Evolutionary conservation across 2,888 invertebrate species (phyloP), one percentile per base, ranked within the genome.

Genomic region (Lasioglossum calceatum): DNA sequence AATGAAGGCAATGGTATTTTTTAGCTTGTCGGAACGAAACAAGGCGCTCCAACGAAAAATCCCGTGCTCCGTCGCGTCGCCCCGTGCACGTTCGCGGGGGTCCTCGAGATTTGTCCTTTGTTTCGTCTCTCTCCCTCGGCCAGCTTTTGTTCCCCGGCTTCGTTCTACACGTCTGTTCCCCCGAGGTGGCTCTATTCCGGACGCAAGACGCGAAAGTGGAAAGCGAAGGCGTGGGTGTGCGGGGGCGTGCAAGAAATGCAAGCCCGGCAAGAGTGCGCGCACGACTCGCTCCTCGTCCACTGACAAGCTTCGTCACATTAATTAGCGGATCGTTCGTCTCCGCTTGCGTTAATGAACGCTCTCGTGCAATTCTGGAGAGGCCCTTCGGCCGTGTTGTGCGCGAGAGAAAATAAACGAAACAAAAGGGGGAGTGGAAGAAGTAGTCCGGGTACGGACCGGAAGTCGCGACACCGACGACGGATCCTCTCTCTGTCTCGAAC

Each of bases 301-400:
- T 86, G 91, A 87, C 86, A 87, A 89, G 91, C 85, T 87, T 91
- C 87, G 90, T 89, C 86, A 89, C 90, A 91, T 93, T 92, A 92
- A 92, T 93, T 92, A 92, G 87, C 85, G 89, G 79, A 89, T 89
- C 89, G 88, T 86, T 88, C 88, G 86, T 88, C 82, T 87, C 87
- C 81, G 87, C 82, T 74, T 85, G 83, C 85, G 88, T 88, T 91
- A 91, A 91, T 90, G 90, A 91, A 91, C 90, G 85, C 83, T 85
- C 86, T 91, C 86, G 84, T 88, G 82, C 82, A 84, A 87, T 87
- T 88, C 84, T 81, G 58, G 73, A 84, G 82, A 72, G 83, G 54
- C 42, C 71, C 78, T 80, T 81, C 73, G 89, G 39, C 76, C 84
- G 76, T 79, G 88, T 83, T 87, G 84, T 27, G 64, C 87, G 89